Percentiles rank a stretch among this genome's conserved stretches.
phyloP scores from a whole-genome alignment of 2,888 invertebrate species.

The Epinotia nisella region DNA sequence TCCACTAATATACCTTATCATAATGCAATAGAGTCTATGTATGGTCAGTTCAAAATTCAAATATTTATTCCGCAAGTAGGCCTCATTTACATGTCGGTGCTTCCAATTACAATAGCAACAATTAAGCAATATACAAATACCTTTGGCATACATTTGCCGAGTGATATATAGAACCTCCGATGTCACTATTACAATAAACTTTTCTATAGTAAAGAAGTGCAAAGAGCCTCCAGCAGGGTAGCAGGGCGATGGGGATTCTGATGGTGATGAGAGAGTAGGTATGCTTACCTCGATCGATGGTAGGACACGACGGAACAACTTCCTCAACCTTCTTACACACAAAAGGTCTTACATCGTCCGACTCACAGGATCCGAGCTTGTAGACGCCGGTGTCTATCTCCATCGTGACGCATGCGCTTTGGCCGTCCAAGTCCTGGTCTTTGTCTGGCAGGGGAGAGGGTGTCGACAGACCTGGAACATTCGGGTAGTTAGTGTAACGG shows the following conservation, averaged over 20 bases:
- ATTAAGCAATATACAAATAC: too few relatives aligned
- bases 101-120: too few relatives aligned
- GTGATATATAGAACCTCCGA: too few relatives aligned
- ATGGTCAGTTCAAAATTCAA: too few relatives aligned
- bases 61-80: too few relatives aligned
- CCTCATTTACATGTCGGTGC: too few relatives aligned
- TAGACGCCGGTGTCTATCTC: conserved; percentile 25
- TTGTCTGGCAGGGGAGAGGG: conserved; percentile 21
- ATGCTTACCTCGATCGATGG: conserved; percentile 30
- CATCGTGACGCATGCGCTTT: conserved; percentile 28
- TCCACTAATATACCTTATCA: too few relatives aligned
- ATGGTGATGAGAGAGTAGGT: background rate
- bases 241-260: background rate
- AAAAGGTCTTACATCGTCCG: conserved; percentile 18
- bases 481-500: background rate
- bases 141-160: too few relatives aligned
- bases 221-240: too few relatives aligned
- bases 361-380: conserved; percentile 30
- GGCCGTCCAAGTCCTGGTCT: background rate
- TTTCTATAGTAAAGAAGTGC: too few relatives aligned
- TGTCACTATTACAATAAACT: too few relatives aligned
- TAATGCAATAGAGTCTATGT: too few relatives aligned
- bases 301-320: conserved; percentile 18
- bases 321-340: conserved; percentile 33
- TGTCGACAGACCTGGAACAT: conserved; percentile 31